These are phyloP conservation scores for Drosophila setosimentum DNA, from an alignment of 2,888 invertebrate species.

Conservation along the genomic window DNA sequence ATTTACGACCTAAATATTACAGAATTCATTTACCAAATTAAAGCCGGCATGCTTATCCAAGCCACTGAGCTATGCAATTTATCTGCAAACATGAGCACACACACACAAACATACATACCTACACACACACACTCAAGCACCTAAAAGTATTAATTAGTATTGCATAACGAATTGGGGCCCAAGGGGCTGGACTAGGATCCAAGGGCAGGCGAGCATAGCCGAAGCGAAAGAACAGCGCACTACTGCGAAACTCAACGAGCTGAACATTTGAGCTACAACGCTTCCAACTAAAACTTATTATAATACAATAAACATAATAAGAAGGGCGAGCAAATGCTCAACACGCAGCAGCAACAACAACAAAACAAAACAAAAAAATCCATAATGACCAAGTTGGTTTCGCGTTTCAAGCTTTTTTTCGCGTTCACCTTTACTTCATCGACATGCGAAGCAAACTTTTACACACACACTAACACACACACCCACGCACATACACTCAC, in stretches of 20 bases:
- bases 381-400: conserved; percentile 50
- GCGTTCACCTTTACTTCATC: conserved; percentile 37
- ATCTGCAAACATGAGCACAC: conserved; percentile 59
- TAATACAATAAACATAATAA: conserved; percentile 54
- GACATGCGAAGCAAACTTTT: conserved; percentile 11
- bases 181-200: neutral
- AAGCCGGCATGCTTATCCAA: conserved; percentile 75
- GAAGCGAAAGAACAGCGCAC: conserved; percentile 12
- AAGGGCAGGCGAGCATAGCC: conserved; percentile 7
- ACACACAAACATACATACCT: conserved; percentile 16
- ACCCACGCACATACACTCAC: neutral
- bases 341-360: conserved; percentile 3
- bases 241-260: conserved; percentile 29
- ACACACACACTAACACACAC: conserved; percentile 1
- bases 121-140: conserved; percentile 34
- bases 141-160: conserved; percentile 77
- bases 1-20: conserved; percentile 73
- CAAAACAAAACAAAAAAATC: conserved; percentile 43
- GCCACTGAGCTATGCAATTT: conserved; percentile 73
- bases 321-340: conserved; percentile 17
- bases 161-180: conserved; percentile 40
- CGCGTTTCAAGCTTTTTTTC: conserved; percentile 33
- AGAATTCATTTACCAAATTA: conserved; percentile 79
- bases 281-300: conserved; percentile 61
- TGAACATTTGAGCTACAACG: conserved; percentile 32